phyloP scores from a whole-genome alignment of 2,888 invertebrate species.

The Lycophotia porphyrea region DNA sequence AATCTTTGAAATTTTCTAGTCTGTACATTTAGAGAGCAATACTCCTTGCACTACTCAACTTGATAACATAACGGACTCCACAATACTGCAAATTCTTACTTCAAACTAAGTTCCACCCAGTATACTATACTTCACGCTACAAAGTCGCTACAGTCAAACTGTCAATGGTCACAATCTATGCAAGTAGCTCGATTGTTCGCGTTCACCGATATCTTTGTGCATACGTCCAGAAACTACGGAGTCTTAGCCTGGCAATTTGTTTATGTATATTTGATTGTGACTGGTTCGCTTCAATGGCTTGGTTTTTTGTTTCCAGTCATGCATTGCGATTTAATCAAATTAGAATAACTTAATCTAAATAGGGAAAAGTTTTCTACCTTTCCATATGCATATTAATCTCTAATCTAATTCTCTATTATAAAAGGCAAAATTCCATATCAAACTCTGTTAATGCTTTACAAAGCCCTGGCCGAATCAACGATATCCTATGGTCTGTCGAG shows the following conservation, averaged over 20 bases:
- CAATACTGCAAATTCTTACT: neutral
- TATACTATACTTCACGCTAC: neutral
- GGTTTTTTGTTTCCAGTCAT: conserved; percentile 25
- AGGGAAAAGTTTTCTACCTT: no score
- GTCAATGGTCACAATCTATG: conserved; percentile 20
- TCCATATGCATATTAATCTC: no score
- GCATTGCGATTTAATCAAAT: conserved; percentile 19
- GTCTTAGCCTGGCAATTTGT: conserved; percentile 22
- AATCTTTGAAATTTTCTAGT: neutral
- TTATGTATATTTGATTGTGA: conserved; percentile 40
- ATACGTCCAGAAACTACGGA: conserved; percentile 9
- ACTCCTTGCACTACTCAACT: neutral
- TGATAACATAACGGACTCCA: neutral
- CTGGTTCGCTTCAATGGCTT: conserved; percentile 26
- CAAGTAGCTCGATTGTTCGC: conserved; percentile 25
- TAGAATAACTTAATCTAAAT: neutral
- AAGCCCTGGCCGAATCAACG: no score
- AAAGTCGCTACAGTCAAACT: conserved; percentile 15
- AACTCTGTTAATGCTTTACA: no score
- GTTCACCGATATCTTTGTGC: conserved; percentile 24
- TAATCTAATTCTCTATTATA: no score
- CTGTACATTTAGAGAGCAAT: neutral
- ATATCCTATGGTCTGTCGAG: no score
- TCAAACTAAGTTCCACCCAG: conserved; percentile 5
- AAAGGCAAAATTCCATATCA: no score